These are phyloP conservation scores for Periparus ater DNA, from an alignment of 2,797 vertebrate genomes.

Conservation along the genomic window DNA sequence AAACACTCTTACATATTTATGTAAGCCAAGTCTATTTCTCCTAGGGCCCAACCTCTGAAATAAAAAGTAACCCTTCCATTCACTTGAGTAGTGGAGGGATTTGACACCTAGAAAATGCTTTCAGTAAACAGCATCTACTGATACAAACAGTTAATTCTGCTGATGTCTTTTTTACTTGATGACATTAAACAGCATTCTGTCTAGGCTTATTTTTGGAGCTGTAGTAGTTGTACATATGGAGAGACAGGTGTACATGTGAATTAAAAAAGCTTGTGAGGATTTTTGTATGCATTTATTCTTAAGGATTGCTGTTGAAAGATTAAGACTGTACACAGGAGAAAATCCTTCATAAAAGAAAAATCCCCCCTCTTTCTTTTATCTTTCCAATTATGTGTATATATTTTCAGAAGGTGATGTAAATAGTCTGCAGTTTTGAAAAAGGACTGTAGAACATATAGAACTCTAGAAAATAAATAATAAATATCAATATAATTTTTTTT, in stretches of 20 bases:
- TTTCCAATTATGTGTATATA: not conserved
- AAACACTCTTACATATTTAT: not conserved
- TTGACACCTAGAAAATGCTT: not conserved
- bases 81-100: not conserved
- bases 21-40: not conserved
- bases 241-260: not conserved
- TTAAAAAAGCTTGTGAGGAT: not conserved
- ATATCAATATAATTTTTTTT: not conserved
- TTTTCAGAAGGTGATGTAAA: not conserved
- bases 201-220: not conserved
- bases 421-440: not conserved
- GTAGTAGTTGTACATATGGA: not conserved
- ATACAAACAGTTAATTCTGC: not conserved
- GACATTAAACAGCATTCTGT: not conserved
- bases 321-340: not conserved
- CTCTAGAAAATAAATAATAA: conserved; percentile 16
- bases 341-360: not conserved
- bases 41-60: not conserved
- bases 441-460: not conserved
- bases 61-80: not conserved
- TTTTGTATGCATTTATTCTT: not conserved
- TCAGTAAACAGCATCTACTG: not conserved
- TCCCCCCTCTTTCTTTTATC: not conserved
- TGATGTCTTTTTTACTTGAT: not conserved
- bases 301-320: not conserved